Percentiles rank a stretch among this genome's conserved stretches.
Evolutionary conservation across 2,113 vertebrate genomes (phyloP).

Genomic region (Dermatemys mawii): DNA sequence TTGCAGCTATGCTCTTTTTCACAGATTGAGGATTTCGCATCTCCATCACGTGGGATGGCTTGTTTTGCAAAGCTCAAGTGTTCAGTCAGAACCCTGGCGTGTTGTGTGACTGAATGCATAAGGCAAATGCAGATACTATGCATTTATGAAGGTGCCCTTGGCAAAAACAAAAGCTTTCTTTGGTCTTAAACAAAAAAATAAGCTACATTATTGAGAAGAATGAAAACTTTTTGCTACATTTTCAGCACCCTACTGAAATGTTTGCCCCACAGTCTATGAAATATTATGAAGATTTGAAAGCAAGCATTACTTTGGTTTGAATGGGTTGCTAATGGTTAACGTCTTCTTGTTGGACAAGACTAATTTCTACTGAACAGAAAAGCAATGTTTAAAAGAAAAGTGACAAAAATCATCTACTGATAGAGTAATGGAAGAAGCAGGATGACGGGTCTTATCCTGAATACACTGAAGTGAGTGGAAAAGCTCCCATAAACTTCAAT

Average conservation of each 20-base stretch:
- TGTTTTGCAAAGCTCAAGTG: accelerated
- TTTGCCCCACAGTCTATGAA: neutral
- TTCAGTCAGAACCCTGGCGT: neutral
- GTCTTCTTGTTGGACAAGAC: neutral
- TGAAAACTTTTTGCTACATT: neutral
- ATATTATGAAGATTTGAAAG: neutral
- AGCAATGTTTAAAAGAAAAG: neutral
- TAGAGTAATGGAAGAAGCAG: neutral
- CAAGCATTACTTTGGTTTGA: neutral
- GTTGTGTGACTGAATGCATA: accelerated
- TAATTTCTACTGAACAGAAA: neutral
- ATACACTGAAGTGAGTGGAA: neutral
- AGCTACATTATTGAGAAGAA: neutral
- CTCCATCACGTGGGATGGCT: neutral
- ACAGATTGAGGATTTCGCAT: neutral
- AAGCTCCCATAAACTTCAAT: neutral
- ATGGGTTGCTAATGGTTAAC: neutral
- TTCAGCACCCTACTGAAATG: neutral
- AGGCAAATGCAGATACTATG: neutral
- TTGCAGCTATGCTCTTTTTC: neutral
- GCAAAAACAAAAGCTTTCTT: neutral
- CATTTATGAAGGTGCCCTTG: neutral
- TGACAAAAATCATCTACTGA: neutral
- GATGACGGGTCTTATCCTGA: neutral
- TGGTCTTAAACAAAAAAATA: neutral